phyloP scores from a whole-genome alignment of 2,888 invertebrate species.

The Augiades crinisus region DNA sequence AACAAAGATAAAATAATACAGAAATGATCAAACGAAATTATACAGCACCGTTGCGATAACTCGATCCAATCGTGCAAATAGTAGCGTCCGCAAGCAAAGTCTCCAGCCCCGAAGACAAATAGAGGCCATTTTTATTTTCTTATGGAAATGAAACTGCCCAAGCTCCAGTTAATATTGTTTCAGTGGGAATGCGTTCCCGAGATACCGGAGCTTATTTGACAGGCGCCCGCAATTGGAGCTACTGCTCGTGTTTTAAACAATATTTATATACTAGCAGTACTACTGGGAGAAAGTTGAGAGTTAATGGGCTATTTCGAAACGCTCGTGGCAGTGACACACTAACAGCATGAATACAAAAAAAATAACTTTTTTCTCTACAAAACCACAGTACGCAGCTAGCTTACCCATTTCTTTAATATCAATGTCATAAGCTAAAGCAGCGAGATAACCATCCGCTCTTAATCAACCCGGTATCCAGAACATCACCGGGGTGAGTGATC shows the following conservation, averaged over 20 bases:
- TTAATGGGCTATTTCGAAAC: too few species aligned
- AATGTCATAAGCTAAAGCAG: too few species aligned
- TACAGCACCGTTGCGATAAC: background rate
- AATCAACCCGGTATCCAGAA: too few species aligned
- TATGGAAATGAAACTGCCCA: constrained; percentile 41
- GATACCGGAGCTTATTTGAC: constrained; percentile 38
- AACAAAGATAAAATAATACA: too few species aligned
- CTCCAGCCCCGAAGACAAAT: constrained; percentile 39
- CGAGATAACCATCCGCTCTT: too few species aligned
- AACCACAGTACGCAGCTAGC: too few species aligned
- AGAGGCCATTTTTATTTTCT: constrained; percentile 43
- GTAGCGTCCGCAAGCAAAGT: constrained; percentile 33
- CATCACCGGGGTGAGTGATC: too few species aligned
- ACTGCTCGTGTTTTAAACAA: constrained; percentile 4
- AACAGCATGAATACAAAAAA: too few species aligned
- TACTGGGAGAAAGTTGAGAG: background rate
- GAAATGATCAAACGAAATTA: too few species aligned
- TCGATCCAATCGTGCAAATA: background rate
- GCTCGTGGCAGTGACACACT: too few species aligned
- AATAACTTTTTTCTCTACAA: too few species aligned
- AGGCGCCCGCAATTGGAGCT: constrained; percentile 21
- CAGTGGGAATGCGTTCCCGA: constrained; percentile 31
- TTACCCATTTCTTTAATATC: too few species aligned
- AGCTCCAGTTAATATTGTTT: constrained; percentile 38
- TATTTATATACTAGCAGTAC: constrained; percentile 8